Conservation (phyloP, 2,113 vertebrate species). For the Scartelaos histophorus region DNA sequence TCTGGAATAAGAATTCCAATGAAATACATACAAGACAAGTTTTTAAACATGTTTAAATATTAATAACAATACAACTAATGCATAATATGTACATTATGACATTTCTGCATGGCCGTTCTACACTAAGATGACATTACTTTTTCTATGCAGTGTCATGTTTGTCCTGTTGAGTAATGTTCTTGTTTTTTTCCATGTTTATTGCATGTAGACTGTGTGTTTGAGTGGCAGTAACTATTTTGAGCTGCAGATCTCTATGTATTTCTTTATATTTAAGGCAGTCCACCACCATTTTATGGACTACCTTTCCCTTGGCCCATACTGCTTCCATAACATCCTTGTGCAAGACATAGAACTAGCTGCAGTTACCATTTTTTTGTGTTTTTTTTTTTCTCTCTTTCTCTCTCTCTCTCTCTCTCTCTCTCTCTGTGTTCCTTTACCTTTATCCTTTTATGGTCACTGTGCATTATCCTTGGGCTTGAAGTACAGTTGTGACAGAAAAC, state of each 20-base stretch:
- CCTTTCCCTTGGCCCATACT: background rate
- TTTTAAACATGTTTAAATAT: no score
- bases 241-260: background rate
- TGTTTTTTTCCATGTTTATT: background rate
- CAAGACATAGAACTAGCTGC: background rate
- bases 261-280: background rate
- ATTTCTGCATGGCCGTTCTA: background rate
- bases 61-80: background rate
- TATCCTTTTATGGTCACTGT: background rate
- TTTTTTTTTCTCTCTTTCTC: no score
- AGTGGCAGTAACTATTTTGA: background rate
- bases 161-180: background rate
- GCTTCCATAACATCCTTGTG: background rate
- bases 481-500: background rate
- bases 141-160: background rate
- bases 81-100: background rate
- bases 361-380: background rate
- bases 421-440: background rate
- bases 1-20: no score
- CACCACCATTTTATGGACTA: background rate
- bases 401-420: no score
- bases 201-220: slow-evolving; percentile 13
- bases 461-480: background rate
- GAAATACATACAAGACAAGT: no score
- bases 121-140: background rate